Evolutionary conservation across 2,888 invertebrate genomes (phyloP).

Genomic region (Macrophya annulata): DNA sequence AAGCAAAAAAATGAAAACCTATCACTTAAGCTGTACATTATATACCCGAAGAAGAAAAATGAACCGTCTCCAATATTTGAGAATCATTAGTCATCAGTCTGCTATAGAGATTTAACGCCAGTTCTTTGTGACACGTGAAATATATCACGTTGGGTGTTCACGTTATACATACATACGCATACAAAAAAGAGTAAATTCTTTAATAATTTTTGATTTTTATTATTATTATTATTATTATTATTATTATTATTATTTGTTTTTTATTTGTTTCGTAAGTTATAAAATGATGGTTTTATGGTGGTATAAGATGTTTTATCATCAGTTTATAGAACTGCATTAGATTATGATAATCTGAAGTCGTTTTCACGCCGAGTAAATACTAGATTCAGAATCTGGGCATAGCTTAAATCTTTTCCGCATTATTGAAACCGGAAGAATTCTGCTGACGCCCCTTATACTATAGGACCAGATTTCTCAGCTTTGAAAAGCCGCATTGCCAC

Average conservation of each 20-base stretch:
- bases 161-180: too few relatives aligned
- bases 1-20: neutral
- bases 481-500: neutral
- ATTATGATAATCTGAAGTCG: conserved; percentile 21
- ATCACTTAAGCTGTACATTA: neutral
- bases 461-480: conserved; percentile 1
- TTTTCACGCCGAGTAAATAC: conserved; percentile 33
- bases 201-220: neutral
- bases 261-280: neutral
- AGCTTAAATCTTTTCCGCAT: conserved; percentile 38
- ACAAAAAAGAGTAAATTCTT: neutral
- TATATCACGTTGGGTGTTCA: neutral
- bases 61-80: neutral
- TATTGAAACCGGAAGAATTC: conserved; percentile 40
- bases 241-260: too few relatives aligned
- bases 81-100: conserved; percentile 9
- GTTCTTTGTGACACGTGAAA: neutral
- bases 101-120: neutral
- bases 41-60: conserved; percentile 14
- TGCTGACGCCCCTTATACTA: conserved; percentile 27
- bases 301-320: neutral
- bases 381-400: conserved; percentile 2
- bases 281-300: neutral
- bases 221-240: too few relatives aligned
- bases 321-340: neutral